Evolutionary conservation across 2,113 vertebrate genomes (phyloP), one percentile per base, ranked within the genome.

Genomic region (Pteronura brasiliensis): DNA sequence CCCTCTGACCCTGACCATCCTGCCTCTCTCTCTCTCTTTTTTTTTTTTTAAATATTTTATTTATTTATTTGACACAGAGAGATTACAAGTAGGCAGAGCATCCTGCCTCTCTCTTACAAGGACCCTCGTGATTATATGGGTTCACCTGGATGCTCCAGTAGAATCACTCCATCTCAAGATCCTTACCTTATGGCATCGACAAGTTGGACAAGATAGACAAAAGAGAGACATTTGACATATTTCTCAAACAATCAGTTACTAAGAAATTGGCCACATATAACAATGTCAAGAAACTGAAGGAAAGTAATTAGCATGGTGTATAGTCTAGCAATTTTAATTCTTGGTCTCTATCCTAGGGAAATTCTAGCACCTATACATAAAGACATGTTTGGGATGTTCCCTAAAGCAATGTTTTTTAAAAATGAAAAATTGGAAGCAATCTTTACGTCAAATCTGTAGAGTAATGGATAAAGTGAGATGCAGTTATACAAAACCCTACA

Each of bases 201-300:
- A 81, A 80, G 76, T 69, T 83, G 57, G 21, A 57, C 2, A 7
- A 52, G 7, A 3, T 31, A 3, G 8, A 1, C 6, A 1, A 63
- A 47, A 49, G 7, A 90, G 6, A 36, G 17, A 92, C 29, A 77
- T 80, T 67, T 90, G n/a, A 76, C 14, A 21, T 42, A 82, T 59
- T 39, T 92, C 81, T 89, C 55, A 91, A 94, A 76, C 79, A 88
- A 94, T 81, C 79, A 95, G 57, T 83, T 88, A 67, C 7, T 61
- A 79, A 94, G 74, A 90, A 61, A 69, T 76, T 89, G 82, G n/a
- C 49, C 94, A 89, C 31, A 86, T 72, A 21, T 36, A 77, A 49
- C 27, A 92, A 82, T 76, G 81, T 14, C 31, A 95, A 96, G 29
- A 94, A 92, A 69, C 15, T 55, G 49, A 84, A 93, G 29, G 63